Base-by-base conservation (phyloP, 1,140 invertebrate species). In the Lepidurus couesii region DNA sequence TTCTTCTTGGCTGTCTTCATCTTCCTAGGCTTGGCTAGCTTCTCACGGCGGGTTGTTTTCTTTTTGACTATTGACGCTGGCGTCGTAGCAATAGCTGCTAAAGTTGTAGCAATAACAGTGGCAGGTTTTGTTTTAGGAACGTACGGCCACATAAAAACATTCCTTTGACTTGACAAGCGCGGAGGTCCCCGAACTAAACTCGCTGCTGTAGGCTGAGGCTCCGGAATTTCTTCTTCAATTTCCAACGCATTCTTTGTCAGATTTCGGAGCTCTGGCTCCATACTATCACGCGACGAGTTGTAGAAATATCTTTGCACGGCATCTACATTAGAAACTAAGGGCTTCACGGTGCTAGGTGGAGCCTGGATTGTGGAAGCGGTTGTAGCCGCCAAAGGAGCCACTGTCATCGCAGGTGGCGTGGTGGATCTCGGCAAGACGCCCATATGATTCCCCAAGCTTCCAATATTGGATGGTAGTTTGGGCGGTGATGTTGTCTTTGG, bases 151-250 rank as follows among this genome's bases (percentile, higher is more conserved):
- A 45, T 34, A 21, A 75, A 26, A 21, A 75, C 44, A 42, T 34
- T 44, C 9, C 74, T 7, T 9, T 74, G 65, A 42, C n/a, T 45
- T 21, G 78, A 74, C 13, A 75, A 75, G 10, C 78, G 42, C 42
- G 78, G 24, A 1, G 73, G 65, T 42, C 78, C 77, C 9, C 79
- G 44, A n/a, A 80, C 77, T 77, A 80, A 80, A 78, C 79, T 80
- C 5, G 79, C 79, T 10, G 79, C 79, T 5, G 79, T 80, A n/a
- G 79, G 79, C 16, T 77, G 76, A 7, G 76, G 76, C 73, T 77
- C 75, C 44, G 44, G 53, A 65, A 65, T 65, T 65, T 65, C 53
- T 65, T 65, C 53, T 21, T 65, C 53, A 7, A 65, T 65, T 65
- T 65, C 53, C 3, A 65, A 65, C 13, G 53, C 53, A 65, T 65